These are phyloP conservation scores for Drosophila phalerata DNA, from an alignment of 2,888 invertebrate species.

Conservation along the genomic window DNA sequence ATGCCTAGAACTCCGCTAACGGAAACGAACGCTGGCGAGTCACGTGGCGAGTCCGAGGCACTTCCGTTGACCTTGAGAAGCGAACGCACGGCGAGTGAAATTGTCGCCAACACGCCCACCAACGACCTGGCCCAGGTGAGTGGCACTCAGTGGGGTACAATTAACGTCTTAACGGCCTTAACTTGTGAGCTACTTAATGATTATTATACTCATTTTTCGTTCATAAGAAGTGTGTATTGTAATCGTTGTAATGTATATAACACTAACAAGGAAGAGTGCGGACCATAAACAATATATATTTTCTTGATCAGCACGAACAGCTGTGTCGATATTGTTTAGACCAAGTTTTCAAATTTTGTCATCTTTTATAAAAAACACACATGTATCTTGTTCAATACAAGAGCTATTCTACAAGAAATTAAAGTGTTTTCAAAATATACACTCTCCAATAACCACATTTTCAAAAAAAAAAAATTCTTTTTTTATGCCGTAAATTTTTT, in stretches of 20 bases:
- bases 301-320: no score
- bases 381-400: no score
- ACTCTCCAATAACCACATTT: no score
- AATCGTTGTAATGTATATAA: background rate
- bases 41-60: slow-evolving; percentile 20
- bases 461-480: no score
- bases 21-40: background rate
- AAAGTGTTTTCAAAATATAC: no score
- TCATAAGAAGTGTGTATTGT: background rate
- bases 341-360: no score
- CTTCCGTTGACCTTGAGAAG: slow-evolving; percentile 30
- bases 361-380: no score
- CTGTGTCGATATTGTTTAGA: no score
- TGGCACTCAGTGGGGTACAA: slow-evolving; percentile 55
- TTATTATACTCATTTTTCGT: background rate
- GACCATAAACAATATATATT: no score
- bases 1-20: slow-evolving; percentile 12
- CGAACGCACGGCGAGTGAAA: slow-evolving; percentile 57
- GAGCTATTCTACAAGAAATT: no score
- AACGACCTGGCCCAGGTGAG: slow-evolving; percentile 82
- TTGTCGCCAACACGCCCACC: slow-evolving; percentile 78
- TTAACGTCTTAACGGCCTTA: slow-evolving; percentile 40
- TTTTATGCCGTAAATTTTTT: no score
- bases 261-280: no score
- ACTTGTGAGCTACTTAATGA: slow-evolving; percentile 6